Base-by-base conservation (phyloP, 2,888 invertebrate species). In the Drosophila diplacantha region DNA sequence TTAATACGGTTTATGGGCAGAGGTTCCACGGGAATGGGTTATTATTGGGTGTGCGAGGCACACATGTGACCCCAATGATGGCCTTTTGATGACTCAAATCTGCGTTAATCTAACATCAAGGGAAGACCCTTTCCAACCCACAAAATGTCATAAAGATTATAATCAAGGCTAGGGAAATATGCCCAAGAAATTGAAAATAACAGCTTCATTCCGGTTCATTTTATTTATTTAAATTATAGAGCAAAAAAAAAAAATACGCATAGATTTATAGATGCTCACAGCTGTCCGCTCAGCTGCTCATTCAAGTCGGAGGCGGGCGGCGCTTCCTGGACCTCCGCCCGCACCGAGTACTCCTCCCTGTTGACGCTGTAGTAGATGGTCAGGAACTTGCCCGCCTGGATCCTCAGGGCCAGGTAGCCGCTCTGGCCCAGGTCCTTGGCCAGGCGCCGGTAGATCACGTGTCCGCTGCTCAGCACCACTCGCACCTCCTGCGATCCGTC, bases 341-440 rank as follows among this genome's bases (percentile, higher is more conserved):
- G 75, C 31, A 85, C 75, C n/a, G 86, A 83, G 16, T 86, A 85
- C 67, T 85, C 82, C 37, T 64, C 68, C 31, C 75, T 73, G 29
- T 75, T 81, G 47, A 85, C 68, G 35, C 39, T 76, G 47, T 83
- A 85, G 67, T 80, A 78, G 20, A 85, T 73, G 29, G 74, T 85
- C 22, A 85, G 65, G 26, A 74, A 85, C 47, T 72, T 72, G 22
- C 72, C 72, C 16, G 72, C 55, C 9, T 58, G 69, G 5, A 86
- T 56, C 50, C 67, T 69, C 46, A 86, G 66, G 1, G 82, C 59
- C 2, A 65, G 69, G 65, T 70, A 82, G 39, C 80, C 83, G 20
- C 44, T 56, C 54, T 84, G 78, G 44, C 73, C 72, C 20, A 53
- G 50, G 49, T 84, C 74, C 12, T 50, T 63, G 24, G 54, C 52